Percentiles rank a stretch among this genome's conserved stretches.
Evolutionary conservation across 2,888 invertebrate genomes (phyloP).

Genomic region (Nomada ferruginata): DNA sequence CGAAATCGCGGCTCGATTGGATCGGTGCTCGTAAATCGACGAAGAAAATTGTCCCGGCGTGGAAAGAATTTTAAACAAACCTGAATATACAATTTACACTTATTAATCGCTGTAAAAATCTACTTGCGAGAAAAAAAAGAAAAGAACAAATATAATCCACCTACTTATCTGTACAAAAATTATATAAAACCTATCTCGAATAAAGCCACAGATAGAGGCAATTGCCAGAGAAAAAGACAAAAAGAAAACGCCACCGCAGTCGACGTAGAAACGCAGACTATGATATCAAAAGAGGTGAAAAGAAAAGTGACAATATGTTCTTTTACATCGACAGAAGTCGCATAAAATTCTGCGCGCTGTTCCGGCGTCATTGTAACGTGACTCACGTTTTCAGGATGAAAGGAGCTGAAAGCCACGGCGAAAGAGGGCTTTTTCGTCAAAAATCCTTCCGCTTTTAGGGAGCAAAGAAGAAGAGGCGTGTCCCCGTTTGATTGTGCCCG

Average conservation of each 20-base stretch:
- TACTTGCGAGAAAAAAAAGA: neutral
- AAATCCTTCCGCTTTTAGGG: slow-evolving; percentile 36
- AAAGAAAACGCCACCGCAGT: neutral
- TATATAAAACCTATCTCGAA: no score
- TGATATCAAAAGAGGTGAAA: neutral
- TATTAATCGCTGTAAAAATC: neutral
- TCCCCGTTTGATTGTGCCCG: slow-evolving; percentile 35
- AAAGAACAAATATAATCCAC: neutral
- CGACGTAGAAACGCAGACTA: neutral
- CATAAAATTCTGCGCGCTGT: slow-evolving; percentile 47
- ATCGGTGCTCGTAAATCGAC: slow-evolving; percentile 1
- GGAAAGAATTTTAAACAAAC: neutral
- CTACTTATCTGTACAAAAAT: neutral
- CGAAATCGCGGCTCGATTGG: neutral
- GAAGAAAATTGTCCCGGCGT: slow-evolving; percentile 9
- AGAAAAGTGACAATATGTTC: slow-evolving; percentile 36
- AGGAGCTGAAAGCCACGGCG: slow-evolving; percentile 43
- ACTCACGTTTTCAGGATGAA: slow-evolving; percentile 57
- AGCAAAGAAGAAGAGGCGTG: slow-evolving; percentile 13
- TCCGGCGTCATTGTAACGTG: slow-evolving; percentile 46
- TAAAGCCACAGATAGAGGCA: neutral
- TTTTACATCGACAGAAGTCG: slow-evolving; percentile 33
- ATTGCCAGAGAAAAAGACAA: neutral
- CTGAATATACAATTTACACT: no score
- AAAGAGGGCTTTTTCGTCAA: slow-evolving; percentile 53